Conservation (phyloP, 2,888 invertebrate genomes). For the Eilema griseolum region DNA sequence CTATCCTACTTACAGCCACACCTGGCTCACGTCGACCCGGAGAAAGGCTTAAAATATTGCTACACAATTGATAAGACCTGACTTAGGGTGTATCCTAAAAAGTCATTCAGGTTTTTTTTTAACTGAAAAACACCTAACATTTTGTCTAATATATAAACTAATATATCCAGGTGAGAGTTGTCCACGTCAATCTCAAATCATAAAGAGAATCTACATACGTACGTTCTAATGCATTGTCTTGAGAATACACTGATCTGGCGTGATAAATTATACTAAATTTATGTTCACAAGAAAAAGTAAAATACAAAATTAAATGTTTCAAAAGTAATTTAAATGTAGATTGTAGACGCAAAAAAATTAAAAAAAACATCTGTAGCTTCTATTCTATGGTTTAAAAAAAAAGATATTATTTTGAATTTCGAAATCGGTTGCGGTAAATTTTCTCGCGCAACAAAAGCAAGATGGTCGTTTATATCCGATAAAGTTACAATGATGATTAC, state of each 20-base stretch:
- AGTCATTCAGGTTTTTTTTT: background rate
- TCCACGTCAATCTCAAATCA: too few species aligned
- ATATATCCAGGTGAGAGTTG: too few species aligned
- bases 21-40: slow-evolving; percentile 32
- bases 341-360: background rate
- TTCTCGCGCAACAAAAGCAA: slow-evolving; percentile 36
- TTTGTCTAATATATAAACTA: too few species aligned
- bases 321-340: background rate
- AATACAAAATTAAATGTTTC: background rate
- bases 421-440: slow-evolving; percentile 43
- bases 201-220: background rate
- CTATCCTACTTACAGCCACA: slow-evolving; percentile 30
- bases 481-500: slow-evolving; percentile 21
- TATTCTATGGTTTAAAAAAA: slow-evolving; percentile 15
- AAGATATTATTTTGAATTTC: slow-evolving; percentile 34
- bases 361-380: background rate
- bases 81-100: background rate
- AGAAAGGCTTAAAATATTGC: background rate
- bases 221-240: background rate
- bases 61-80: background rate
- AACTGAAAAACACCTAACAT: background rate
- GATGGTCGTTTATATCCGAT: slow-evolving; percentile 27
- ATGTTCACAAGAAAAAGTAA: background rate
- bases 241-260: too few species aligned
- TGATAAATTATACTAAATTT: background rate